Evolutionary conservation across 2,797 vertebrate species (phyloP), one percentile per base, ranked within the genome.

Genomic region (Manis javanica): DNA sequence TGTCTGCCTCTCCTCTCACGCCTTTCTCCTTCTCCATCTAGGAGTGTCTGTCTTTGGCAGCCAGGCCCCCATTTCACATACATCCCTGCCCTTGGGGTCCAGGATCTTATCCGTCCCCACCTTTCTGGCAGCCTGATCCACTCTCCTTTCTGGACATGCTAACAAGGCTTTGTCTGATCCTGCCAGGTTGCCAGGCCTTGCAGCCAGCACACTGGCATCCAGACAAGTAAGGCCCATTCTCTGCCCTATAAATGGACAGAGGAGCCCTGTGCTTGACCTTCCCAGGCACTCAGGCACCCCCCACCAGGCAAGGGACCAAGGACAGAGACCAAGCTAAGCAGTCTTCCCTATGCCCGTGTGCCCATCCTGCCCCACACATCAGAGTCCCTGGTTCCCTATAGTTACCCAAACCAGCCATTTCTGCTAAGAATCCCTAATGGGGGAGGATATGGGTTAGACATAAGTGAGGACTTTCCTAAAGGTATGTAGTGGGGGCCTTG

Each of bases 151-250:
- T 78, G 90, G 29, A 5, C 74, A 53, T 46, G 46, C 57, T 29
- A 74, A 88, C 87, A 83, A 96, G 85, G 88, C 72, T 79, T 39
- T 18, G 26, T 92, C 68, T 75, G 51, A 78, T 23, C 26, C 53
- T 2, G 4, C 64, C 49, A 29, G 77, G 72, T 78, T 31, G 34
- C 59, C 5, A 39, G 82, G 81, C 92, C 64, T 15, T 3, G 68
- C 42, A 75, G 12, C 69, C 74, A 91, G 87, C 24, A 14, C 24
- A 1, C 2, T 46, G 81, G 63, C 69, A 63, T 18, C 34, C 6
- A 23, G 72, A 88, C 68, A 57, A 78, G 71, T 8, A 39, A 68
- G 59, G 11, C 19, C 95, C 75, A 37, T 49, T 82, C 69, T 24
- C 64, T 81, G 84, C 9, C 42, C 42, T 34, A 13, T 10, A 19